Conservation (phyloP, 2,888 invertebrate species). For the Helicoverpa assulta region DNA sequence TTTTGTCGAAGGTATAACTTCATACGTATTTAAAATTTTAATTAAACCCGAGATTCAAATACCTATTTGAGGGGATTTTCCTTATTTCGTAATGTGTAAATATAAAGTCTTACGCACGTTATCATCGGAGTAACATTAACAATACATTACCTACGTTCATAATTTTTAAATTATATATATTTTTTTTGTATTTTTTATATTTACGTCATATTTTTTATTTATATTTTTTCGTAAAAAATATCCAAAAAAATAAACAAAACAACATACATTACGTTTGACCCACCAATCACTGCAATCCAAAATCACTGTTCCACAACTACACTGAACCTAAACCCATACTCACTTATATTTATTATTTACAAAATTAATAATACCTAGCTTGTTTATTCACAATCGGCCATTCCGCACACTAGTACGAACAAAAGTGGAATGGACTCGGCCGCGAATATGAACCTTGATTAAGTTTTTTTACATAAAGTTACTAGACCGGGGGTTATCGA, state of each 20-base stretch:
- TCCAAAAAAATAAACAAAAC: slow-evolving; percentile 13
- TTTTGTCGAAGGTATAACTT: too few relatives aligned
- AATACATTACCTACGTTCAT: neutral
- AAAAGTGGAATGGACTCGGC: slow-evolving; percentile 61
- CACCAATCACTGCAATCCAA: slow-evolving; percentile 51
- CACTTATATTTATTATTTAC: neutral
- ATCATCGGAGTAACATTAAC: neutral
- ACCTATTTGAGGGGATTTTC: slow-evolving; percentile 23
- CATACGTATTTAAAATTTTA: too few relatives aligned
- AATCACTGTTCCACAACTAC: slow-evolving; percentile 26
- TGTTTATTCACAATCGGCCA: slow-evolving; percentile 49
- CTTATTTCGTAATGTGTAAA: slow-evolving; percentile 14
- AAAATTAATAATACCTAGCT: slow-evolving; percentile 20
- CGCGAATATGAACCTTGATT: slow-evolving; percentile 64
- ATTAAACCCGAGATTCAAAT: neutral
- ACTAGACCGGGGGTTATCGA: slow-evolving; percentile 65
- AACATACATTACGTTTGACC: slow-evolving; percentile 40
- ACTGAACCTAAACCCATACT: slow-evolving; percentile 25
- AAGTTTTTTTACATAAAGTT: slow-evolving; percentile 60
- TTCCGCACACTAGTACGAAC: slow-evolving; percentile 53
- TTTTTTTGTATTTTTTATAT: too few relatives aligned
- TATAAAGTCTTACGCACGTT: neutral
- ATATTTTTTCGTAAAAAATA: too few relatives aligned
- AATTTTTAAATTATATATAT: too few relatives aligned
- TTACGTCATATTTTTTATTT: too few relatives aligned